phyloP scores from a whole-genome alignment of 2,888 invertebrate species.

The Tiphia femorata region DNA sequence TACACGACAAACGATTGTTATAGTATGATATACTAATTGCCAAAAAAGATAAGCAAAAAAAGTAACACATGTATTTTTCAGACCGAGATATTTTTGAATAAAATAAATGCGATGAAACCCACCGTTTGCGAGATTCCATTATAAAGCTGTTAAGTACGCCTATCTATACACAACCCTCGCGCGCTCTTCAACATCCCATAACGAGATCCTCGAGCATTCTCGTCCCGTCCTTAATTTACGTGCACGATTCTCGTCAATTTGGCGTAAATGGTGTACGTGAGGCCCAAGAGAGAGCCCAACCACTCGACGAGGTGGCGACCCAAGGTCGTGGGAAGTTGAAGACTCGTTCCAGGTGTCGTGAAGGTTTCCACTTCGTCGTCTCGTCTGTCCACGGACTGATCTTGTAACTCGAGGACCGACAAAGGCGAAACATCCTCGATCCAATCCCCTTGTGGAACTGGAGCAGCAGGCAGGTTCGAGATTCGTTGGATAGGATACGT shows the following conservation, averaged over 20 bases:
- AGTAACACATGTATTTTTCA: conserved; percentile 65
- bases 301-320: conserved; percentile 53
- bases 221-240: no score
- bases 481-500: no score
- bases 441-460: background rate
- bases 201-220: no score
- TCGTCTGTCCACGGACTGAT: conserved; percentile 18
- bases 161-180: no score
- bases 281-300: conserved; percentile 50
- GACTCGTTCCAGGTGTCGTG: conserved; percentile 18
- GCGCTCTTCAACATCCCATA: no score
- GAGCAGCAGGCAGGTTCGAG: background rate
- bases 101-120: conserved; percentile 55
- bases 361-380: conserved; percentile 36
- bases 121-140: background rate
- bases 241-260: conserved; percentile 35
- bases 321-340: conserved; percentile 45
- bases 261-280: conserved; percentile 47
- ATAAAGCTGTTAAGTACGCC: no score
- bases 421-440: conserved; percentile 29
- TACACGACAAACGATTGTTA: conserved; percentile 48
- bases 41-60: conserved; percentile 47
- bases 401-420: conserved; percentile 36
- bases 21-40: conserved; percentile 53
- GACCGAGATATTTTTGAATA: conserved; percentile 66